These are phyloP conservation scores for Cosmia trapezina DNA, from an alignment of 2,888 invertebrate species.

Conservation along the genomic window DNA sequence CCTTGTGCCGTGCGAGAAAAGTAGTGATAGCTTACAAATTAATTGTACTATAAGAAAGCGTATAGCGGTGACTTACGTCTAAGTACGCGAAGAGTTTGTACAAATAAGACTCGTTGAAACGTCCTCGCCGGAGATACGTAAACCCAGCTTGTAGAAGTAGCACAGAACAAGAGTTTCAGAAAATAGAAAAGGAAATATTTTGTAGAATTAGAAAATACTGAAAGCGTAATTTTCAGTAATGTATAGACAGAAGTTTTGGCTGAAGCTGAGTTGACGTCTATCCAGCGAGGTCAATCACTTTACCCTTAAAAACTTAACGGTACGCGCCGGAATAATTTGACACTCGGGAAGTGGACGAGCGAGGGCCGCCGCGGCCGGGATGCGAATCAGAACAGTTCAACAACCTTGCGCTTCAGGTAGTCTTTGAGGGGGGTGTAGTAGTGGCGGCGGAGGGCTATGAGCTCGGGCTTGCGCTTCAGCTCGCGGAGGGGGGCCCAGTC, in stretches of 20 bases:
- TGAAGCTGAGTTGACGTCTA: slow-evolving; percentile 18
- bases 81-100: slow-evolving; percentile 64
- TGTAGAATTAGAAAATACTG: slow-evolving; percentile 16
- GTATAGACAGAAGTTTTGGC: slow-evolving; percentile 10
- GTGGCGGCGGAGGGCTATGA: slow-evolving; percentile 93
- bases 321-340: slow-evolving; percentile 79
- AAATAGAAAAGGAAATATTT: slow-evolving; percentile 26
- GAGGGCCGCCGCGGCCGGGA: slow-evolving; percentile 45
- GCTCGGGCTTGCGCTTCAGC: slow-evolving; percentile 94
- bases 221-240: slow-evolving; percentile 12
- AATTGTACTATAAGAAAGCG: slow-evolving; percentile 82
- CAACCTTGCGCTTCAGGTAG: slow-evolving; percentile 92
- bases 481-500: slow-evolving; percentile 93
- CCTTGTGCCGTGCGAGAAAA: slow-evolving; percentile 68
- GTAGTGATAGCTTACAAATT: slow-evolving; percentile 76
- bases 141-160: slow-evolving; percentile 17
- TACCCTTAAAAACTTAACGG: slow-evolving; percentile 68
- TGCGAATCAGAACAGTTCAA: slow-evolving; percentile 91
- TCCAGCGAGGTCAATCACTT: slow-evolving; percentile 32
- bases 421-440: slow-evolving; percentile 96
- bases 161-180: slow-evolving; percentile 17
- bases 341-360: slow-evolving; percentile 73
- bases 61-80: slow-evolving; percentile 76
- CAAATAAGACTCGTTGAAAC: slow-evolving; percentile 54
- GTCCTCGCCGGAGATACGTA: slow-evolving; percentile 41